phyloP scores from a whole-genome alignment of 2,797 vertebrate species.

The Mallotus villosus region DNA sequence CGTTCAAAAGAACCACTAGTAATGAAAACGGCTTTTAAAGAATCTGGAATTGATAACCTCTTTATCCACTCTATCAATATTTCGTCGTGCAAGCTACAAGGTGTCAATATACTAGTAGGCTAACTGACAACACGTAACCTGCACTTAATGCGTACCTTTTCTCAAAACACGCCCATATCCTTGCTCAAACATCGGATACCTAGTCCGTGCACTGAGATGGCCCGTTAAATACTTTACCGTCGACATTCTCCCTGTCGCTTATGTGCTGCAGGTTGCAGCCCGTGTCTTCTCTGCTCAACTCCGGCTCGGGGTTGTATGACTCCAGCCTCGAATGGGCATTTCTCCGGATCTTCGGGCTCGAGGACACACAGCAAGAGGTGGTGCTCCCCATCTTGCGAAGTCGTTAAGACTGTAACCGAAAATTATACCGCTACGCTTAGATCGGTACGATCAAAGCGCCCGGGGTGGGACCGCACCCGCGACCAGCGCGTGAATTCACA shows the following conservation, averaged over 20 bases:
- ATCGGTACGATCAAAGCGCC: conserved; percentile 10
- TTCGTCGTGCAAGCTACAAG: no score
- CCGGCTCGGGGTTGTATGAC: conserved; percentile 88
- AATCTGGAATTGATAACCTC: no score
- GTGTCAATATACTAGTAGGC: no score
- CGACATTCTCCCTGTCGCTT: conserved; percentile 94
- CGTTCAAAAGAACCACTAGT: no score
- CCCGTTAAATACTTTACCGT: conserved; percentile 73
- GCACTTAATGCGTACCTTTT: neutral
- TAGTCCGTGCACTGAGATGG: neutral
- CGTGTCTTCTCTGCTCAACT: conserved; percentile 92
- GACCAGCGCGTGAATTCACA: conserved; percentile 10
- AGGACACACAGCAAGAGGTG: conserved; percentile 94
- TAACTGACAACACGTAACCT: neutral
- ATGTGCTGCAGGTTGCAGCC: conserved; percentile 98
- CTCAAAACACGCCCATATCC: neutral
- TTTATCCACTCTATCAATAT: no score
- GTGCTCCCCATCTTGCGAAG: conserved; percentile 86
- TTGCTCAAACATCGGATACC: neutral
- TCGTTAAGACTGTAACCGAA: conserved; percentile 3
- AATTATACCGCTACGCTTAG: neutral
- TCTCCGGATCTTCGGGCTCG: conserved; percentile 94
- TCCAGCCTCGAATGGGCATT: conserved; percentile 94
- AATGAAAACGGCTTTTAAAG: no score
- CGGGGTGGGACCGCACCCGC: conserved; percentile 9